Base-by-base conservation (phyloP, 37 sponge, comb jelly and placozoan genomes). In the Aplysina aerophoba region DNA sequence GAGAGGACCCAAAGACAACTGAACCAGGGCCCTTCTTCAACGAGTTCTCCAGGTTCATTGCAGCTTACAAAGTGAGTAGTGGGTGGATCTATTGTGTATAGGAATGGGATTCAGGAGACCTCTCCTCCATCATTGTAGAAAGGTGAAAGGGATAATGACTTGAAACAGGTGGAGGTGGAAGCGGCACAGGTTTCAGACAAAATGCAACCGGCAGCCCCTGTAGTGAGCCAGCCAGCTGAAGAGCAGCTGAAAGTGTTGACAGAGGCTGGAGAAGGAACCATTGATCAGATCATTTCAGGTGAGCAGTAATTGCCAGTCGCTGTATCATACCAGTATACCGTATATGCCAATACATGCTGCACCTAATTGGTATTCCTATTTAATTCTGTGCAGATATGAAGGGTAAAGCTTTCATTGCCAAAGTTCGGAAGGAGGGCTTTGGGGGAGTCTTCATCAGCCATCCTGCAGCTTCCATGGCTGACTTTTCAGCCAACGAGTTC, bases 11-110 rank as follows among this genome's bases (percentile, higher is more conserved):
- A 19, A 93, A 81, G 44, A 39, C 54, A 0, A 35, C 88, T 33
- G 84, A 89, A 28, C 94, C 94, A 5, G 87, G 86, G 21, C 25
- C 88, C 1, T 79, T 93, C 11, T 93, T 93, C 57, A 81, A 82
- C 15, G 69, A 89, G 0, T 80, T 93, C 0, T 65, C 81, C 19
- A 87, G 94, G 72, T 90, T 93, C 67, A 55, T 88, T 27, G 61
- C 37, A 20, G 91, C 82, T 67, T 90, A 88, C 65, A 31, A 73
- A 66, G 94, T 93, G 55, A 72, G 37, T n/a, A n/a, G n/a, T n/a
- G n/a, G n/a, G n/a, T n/a, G n/a, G n/a, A n/a, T n/a, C n/a, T n/a
- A n/a, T n/a, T n/a, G n/a, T n/a, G n/a, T n/a, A n/a, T n/a, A n/a
- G n/a, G n/a, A n/a, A n/a, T n/a, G n/a, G n/a, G n/a, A n/a, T n/a